A percentile compares a stretch with the other conserved stretches of the same genome.
Evolutionary conservation across 2,888 invertebrate species (phyloP).

Genomic region (Apamea epomidion): DNA sequence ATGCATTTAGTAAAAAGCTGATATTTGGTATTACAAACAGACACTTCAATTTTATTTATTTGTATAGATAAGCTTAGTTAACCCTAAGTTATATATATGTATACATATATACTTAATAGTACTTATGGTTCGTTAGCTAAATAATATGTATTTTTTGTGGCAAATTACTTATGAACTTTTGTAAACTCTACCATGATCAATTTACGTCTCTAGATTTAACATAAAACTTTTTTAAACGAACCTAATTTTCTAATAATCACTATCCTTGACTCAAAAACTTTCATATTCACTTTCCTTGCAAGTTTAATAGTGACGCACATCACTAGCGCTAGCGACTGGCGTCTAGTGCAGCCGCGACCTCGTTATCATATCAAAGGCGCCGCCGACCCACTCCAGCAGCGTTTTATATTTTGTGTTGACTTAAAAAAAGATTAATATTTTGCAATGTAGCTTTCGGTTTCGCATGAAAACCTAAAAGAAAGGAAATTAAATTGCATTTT

Average conservation of each 20-base stretch:
- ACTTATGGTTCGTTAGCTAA: not conserved
- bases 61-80: not conserved
- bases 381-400: constrained; percentile 48
- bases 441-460: constrained; percentile 1
- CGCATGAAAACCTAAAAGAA: not conserved
- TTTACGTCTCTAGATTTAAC: not conserved
- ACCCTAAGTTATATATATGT: too few species aligned
- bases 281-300: not conserved
- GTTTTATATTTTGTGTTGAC: constrained; percentile 53
- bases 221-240: not conserved
- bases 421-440: constrained; percentile 29
- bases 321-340: constrained; percentile 42
- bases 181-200: too few species aligned
- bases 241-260: not conserved
- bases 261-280: not conserved
- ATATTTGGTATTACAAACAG: too few species aligned
- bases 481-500: not conserved
- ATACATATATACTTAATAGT: too few species aligned
- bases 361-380: constrained; percentile 76
- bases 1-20: too few species aligned
- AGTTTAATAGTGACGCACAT: constrained; percentile 15
- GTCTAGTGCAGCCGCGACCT: constrained; percentile 55
- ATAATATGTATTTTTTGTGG: not conserved
- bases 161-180: not conserved
- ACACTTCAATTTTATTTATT: too few species aligned